Conservation (phyloP, 1,140 invertebrate species). For the Dreissena polymorpha region DNA sequence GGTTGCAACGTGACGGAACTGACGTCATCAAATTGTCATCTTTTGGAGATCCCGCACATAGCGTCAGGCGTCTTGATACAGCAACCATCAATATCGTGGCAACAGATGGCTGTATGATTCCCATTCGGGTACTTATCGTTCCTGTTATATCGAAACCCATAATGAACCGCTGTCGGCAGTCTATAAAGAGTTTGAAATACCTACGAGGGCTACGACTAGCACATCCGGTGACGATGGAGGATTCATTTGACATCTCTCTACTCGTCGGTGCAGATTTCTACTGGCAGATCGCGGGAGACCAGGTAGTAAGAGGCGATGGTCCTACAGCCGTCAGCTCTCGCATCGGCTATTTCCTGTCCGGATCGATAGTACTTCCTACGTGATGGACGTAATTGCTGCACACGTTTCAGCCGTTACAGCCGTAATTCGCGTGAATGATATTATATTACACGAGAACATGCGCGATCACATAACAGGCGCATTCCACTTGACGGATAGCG, state of each 20-base stretch:
- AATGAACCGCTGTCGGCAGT: no score
- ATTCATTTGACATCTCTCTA: constrained; percentile 10
- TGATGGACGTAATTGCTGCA: constrained; percentile 18
- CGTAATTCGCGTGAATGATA: no score
- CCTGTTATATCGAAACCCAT: no score
- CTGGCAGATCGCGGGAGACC: constrained; percentile 36
- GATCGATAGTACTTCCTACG: not conserved
- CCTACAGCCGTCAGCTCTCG: constrained; percentile 52
- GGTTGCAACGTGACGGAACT: not conserved
- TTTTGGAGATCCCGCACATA: not conserved
- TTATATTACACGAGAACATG: constrained; percentile 18
- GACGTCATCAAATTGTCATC: not conserved
- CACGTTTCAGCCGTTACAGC: not conserved
- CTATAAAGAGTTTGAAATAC: no score
- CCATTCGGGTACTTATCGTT: constrained; percentile 28
- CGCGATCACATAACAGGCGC: no score
- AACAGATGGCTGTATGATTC: not conserved
- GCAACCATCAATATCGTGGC: not conserved
- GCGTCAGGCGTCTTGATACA: not conserved
- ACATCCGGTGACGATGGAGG: constrained; percentile 10
- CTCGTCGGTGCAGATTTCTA: constrained; percentile 46
- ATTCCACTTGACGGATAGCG: no score
- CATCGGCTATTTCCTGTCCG: constrained; percentile 48
- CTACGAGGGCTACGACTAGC: constrained; percentile 34
- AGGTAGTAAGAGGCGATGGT: constrained; percentile 31